A percentile compares a stretch with the other conserved stretches of the same genome.
Evolutionary conservation across 2,888 invertebrate genomes (phyloP).

Genomic region (Dasysyrphus albostriatus): DNA sequence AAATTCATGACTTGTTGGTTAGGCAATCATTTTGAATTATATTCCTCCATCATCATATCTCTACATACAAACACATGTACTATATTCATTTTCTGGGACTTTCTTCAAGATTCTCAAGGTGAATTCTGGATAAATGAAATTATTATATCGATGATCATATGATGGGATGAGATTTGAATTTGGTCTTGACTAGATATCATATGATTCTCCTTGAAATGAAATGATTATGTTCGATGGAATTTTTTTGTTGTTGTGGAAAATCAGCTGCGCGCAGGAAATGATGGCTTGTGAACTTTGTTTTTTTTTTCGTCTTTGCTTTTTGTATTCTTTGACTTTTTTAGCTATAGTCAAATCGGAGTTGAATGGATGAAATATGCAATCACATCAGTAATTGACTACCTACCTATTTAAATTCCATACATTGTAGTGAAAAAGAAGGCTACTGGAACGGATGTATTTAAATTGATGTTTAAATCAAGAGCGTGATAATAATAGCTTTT

Average conservation of each 20-base stretch:
- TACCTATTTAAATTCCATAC: constrained; percentile 1
- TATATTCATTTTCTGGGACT: constrained; percentile 5
- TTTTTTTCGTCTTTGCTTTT: background rate
- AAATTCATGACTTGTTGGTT: constrained; percentile 33
- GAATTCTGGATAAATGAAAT: constrained; percentile 33
- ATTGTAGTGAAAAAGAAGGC: constrained; percentile 1
- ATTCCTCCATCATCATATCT: constrained; percentile 5
- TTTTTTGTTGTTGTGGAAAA: background rate
- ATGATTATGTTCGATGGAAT: constrained; percentile 14
- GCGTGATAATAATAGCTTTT: background rate
- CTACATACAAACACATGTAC: background rate
- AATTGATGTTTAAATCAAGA: background rate
- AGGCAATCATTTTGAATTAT: constrained; percentile 69
- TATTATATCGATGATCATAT: constrained; percentile 20
- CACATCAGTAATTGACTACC: background rate
- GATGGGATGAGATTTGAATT: constrained; percentile 6
- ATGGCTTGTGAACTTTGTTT: constrained; percentile 42
- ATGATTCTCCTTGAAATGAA: constrained; percentile 21
- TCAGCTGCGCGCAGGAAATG: constrained; percentile 58
- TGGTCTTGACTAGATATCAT: background rate
- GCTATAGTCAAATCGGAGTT: background rate
- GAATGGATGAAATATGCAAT: constrained; percentile 7
- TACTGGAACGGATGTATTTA: constrained; percentile 30
- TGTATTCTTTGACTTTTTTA: background rate
- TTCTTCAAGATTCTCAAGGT: constrained; percentile 8